Base-by-base conservation (phyloP, 2,113 vertebrate species). In the Seriola rivoliana region DNA sequence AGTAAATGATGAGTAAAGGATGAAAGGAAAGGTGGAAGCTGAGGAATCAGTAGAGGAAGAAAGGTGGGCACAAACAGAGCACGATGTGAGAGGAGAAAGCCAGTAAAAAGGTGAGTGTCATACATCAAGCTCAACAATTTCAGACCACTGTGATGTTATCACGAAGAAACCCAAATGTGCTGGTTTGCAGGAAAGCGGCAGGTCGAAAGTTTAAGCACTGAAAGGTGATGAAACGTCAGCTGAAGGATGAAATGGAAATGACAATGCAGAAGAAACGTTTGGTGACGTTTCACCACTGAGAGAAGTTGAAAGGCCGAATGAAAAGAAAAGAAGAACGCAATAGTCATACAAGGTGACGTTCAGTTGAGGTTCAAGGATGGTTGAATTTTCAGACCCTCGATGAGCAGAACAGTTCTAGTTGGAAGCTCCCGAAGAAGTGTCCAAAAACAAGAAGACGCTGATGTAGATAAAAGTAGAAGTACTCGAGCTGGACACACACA, bases 121-220 rank as follows among this genome's bases (percentile, higher is more conserved):
- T 29, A 29, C 50, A 78, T 81, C 63, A 82, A 55, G 36, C 11
- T 40, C 44, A 73, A 54, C 68, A 46, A 64, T 64, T 84, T 55
- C 14, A 73, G 57, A 77, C 42, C 63, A 21, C 36, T 72, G 50
- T 55, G 46, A 74, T 69, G 55, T 68, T 23, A 46, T 68, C 4
- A n/a, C 12, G n/a, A 64, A 48, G 34, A 23, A 59, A 21, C 7
- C 0, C n/a, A 29, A 32, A 57, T 11, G n/a, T 38, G 21, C 55
- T 19, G 6, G 12, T 34, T 65, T 66, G 25, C 69, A 17, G 32
- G 32, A 40, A 23, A 46, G 65, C 4, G 8, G 38, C 1, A 5
- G 8, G 38, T 38, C 38, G 8, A 38, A 38, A 8, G 38, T 38
- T 38, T 38, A 8, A 38, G 38, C 38, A 42, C 40, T 42, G 40